Conservation (phyloP, 2,113 vertebrate genomes). For the Rattus rattus region DNA sequence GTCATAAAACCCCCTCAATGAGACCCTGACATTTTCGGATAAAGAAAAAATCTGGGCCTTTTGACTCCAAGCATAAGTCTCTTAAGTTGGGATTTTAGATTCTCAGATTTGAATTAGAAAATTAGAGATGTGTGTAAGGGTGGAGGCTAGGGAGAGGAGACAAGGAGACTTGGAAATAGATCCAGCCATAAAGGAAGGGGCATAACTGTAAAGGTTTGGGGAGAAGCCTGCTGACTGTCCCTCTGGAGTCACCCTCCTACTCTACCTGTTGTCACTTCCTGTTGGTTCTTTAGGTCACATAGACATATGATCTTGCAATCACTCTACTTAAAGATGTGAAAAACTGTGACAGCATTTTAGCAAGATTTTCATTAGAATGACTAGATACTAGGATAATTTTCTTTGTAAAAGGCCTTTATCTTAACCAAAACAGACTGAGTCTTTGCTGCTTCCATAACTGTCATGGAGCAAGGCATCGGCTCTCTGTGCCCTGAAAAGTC, state of each 20-base stretch:
- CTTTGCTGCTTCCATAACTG: not conserved
- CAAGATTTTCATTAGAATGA: conserved; percentile 6
- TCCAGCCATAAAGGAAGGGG: not conserved
- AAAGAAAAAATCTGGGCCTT: not conserved
- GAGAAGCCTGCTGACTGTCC: not conserved
- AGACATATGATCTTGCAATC: not conserved
- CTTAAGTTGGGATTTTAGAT: not conserved
- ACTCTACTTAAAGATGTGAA: not conserved
- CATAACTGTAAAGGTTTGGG: not conserved
- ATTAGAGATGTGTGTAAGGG: not conserved
- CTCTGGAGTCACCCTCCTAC: not conserved
- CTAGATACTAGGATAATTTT: conserved; percentile 3
- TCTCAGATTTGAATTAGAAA: conserved; percentile 31
- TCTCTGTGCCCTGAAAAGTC: not conserved
- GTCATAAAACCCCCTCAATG: not conserved
- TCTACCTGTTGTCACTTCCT: not conserved
- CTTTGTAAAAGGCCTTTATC: not conserved
- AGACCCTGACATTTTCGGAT: not conserved
- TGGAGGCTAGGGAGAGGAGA: not conserved
- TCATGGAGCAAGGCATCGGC: not conserved
- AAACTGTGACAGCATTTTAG: not conserved
- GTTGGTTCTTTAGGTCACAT: not conserved
- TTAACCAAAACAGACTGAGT: not conserved
- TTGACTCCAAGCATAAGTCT: not conserved
- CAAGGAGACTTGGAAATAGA: not conserved